These are phyloP conservation scores for Acanthurus lineatus DNA, from an alignment of 2,797 vertebrate genomes.

Conservation along the genomic window DNA sequence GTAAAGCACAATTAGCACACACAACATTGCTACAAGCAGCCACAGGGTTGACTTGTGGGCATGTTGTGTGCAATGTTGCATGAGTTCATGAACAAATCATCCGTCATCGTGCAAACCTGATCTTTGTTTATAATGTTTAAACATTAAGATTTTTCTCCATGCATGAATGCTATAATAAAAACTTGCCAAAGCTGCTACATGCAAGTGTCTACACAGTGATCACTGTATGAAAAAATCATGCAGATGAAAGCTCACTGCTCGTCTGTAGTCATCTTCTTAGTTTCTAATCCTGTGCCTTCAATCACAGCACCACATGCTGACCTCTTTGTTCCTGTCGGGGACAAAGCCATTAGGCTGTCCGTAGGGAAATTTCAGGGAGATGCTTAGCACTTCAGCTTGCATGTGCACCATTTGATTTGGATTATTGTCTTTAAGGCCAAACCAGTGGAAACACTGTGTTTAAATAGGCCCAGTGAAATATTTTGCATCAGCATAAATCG, in stretches of 20 bases:
- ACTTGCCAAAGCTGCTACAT: slow-evolving; percentile 18
- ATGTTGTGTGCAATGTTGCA: not conserved
- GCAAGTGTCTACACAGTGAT: slow-evolving; percentile 39
- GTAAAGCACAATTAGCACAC: slow-evolving; percentile 61
- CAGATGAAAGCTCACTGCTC: slow-evolving; percentile 62
- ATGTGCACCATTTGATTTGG: slow-evolving; percentile 37
- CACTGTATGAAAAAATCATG: slow-evolving; percentile 52
- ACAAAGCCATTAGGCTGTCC: slow-evolving; percentile 37
- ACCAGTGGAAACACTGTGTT: not conserved
- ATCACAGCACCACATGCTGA: slow-evolving; percentile 65
- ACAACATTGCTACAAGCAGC: slow-evolving; percentile 5
- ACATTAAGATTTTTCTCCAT: slow-evolving; percentile 1
- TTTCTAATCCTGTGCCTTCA: slow-evolving; percentile 73
- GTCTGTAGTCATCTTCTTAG: slow-evolving; percentile 72
- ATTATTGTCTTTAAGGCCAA: slow-evolving; percentile 37
- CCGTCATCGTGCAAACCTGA: not conserved
- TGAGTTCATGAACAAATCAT: slow-evolving; percentile 5
- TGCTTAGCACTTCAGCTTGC: slow-evolving; percentile 37
- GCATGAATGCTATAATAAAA: not conserved
- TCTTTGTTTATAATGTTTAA: slow-evolving; percentile 14
- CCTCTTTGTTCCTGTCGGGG: slow-evolving; percentile 60
- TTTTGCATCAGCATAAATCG: slow-evolving; percentile 1
- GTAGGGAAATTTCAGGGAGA: slow-evolving; percentile 52
- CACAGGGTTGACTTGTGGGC: not conserved
- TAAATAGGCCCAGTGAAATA: slow-evolving; percentile 27